Percentiles rank a stretch among this genome's conserved stretches.
Evolutionary conservation across 2,888 invertebrate genomes (phyloP).

Genomic region (Apamea crenata): DNA sequence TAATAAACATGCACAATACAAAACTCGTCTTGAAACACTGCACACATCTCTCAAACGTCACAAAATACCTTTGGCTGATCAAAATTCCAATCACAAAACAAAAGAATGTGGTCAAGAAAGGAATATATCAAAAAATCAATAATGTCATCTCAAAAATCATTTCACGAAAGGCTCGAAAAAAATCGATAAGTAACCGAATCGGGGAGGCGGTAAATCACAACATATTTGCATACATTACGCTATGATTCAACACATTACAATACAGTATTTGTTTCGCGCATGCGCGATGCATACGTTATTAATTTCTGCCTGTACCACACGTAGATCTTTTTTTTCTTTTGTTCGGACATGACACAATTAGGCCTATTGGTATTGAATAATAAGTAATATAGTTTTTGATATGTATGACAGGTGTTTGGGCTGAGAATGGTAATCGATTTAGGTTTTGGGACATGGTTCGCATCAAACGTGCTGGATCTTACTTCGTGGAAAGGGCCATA

Average conservation of each 20-base stretch:
- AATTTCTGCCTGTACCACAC: constrained; percentile 55
- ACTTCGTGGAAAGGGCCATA: constrained; percentile 27
- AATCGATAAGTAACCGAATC: constrained; percentile 55
- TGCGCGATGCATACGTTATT: constrained; percentile 76
- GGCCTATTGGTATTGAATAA: constrained; percentile 56
- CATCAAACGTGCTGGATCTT: constrained; percentile 33
- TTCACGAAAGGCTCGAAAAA: constrained; percentile 45
- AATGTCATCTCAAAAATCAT: constrained; percentile 48
- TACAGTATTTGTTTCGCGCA: constrained; percentile 78
- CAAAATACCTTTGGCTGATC: constrained; percentile 40
- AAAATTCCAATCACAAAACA: constrained; percentile 40
- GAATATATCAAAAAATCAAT: constrained; percentile 50
- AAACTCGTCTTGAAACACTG: constrained; percentile 32
- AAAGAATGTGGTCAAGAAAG: constrained; percentile 58
- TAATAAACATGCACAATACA: constrained; percentile 27
- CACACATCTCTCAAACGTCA: constrained; percentile 43
- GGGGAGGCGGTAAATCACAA: constrained; percentile 74
- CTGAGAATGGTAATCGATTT: constrained; percentile 29
- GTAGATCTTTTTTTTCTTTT: constrained; percentile 64
- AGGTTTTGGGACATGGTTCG: constrained; percentile 33
- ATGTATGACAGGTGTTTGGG: constrained; percentile 53
- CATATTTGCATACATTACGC: constrained; percentile 78
- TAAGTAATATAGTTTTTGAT: constrained; percentile 52
- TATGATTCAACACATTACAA: constrained; percentile 84
- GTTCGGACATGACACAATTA: constrained; percentile 68